Evolutionary conservation across 2,888 invertebrate species (phyloP), one percentile per base, ranked within the genome.

Genomic region (Ecdyonurus torrentis): DNA sequence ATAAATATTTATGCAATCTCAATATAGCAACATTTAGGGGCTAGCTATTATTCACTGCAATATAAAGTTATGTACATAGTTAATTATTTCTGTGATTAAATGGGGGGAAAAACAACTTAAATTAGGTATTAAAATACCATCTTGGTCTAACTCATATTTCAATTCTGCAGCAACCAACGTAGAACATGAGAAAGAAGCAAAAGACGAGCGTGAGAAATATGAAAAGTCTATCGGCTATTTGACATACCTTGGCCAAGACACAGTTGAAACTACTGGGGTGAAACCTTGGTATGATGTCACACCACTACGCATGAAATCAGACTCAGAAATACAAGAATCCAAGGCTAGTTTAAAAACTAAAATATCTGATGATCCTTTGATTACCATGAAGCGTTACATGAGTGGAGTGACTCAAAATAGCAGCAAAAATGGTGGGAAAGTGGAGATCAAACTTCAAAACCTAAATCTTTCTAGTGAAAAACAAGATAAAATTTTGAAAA

Each of bases 151-250:
- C 5, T 10, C 7, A 10, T 55, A 10, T 55, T 23, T 63, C 7
- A 25, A 15, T 52, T 58, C 50, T 52, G 52, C 58, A 67, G 81
- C 81, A 66, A 82, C 82, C 1, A 97, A 98, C 72, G 84, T 81
- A 69, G 95, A 96, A 62, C 87, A 93, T 74, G 92, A 93, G 69
- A 83, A 83, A 66, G 98, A 98, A 72, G 82, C 87, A 67, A 93
- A 91, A 73, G 87, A 88, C 63, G 95, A 96, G 72, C 85, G 87
- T 72, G 96, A 98, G 74, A 92, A 94, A 70, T 96, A 95, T 79
- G 98, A 99, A 73, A 97, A 96, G 72, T 91, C 93, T 77, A 93
- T 99, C 71, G 98, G 99, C 0, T 91, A 95, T 70, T 79, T 98
- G 52, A 96, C 94, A 2, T 97, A 96, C 76, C 79, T 98, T 63